Percentiles rank a stretch among this genome's conserved stretches.
phyloP scores from a whole-genome alignment of 2,797 vertebrate species.

The Helicolenus hilgendorfi region DNA sequence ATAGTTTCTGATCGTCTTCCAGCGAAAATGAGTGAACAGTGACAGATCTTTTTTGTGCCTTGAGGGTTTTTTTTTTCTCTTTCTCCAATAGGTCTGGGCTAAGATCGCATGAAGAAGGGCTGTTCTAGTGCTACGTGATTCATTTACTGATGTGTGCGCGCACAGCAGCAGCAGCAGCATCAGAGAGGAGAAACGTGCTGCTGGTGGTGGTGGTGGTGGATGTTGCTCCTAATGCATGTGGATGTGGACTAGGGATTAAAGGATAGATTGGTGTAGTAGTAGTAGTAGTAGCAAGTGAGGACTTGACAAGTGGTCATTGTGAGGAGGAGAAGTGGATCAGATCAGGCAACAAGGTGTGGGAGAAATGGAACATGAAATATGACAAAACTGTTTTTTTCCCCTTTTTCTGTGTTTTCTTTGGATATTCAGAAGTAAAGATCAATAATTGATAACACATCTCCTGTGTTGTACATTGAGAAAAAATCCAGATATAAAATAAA shows the following conservation, averaged over 20 bases:
- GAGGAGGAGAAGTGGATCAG: conserved; percentile 33
- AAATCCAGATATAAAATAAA: conserved; percentile 49
- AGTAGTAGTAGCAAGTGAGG: conserved; percentile 37
- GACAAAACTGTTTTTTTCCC: conserved; percentile 11
- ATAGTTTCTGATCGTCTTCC: conserved; percentile 87
- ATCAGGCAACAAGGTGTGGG: conserved; percentile 20
- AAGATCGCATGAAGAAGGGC: conserved; percentile 89
- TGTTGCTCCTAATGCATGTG: conserved; percentile 80
- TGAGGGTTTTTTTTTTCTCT: conserved; percentile 51
- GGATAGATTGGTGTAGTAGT: conserved; percentile 43
- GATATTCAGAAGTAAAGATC: conserved; percentile 61
- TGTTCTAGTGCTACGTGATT: conserved; percentile 90
- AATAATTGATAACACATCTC: conserved; percentile 65
- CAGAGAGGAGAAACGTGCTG: conserved; percentile 64
- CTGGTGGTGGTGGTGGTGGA: conserved; percentile 48
- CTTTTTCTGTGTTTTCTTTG: conserved; percentile 21
- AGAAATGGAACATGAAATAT: conserved; percentile 55
- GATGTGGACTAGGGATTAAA: conserved; percentile 75
- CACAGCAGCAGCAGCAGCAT: conserved; percentile 56
- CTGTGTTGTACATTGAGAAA: conserved; percentile 23
- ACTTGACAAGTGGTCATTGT: conserved; percentile 74
- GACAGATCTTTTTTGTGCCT: conserved; percentile 83
- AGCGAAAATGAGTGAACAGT: conserved; percentile 87
- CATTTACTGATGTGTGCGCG: conserved; percentile 89
- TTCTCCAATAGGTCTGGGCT: conserved; percentile 84